phyloP scores from a whole-genome alignment of 2,113 vertebrate genomes.

The Blennius ocellaris region DNA sequence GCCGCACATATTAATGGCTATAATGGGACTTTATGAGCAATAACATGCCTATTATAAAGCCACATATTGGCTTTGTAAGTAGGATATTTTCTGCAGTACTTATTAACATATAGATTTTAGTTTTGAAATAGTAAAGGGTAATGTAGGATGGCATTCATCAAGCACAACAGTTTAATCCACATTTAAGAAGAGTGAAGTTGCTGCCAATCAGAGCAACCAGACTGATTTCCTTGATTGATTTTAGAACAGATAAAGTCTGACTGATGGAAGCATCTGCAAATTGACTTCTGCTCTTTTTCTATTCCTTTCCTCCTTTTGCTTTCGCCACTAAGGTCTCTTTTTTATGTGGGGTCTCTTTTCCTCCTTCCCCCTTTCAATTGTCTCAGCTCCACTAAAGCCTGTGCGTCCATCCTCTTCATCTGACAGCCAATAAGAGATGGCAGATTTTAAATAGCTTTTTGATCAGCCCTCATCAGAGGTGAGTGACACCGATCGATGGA shows the following conservation, averaged over 20 bases:
- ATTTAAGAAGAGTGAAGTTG: background rate
- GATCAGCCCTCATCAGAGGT: constrained; percentile 63
- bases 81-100: too few relatives aligned
- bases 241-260: constrained; percentile 11
- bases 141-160: too few relatives aligned
- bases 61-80: too few relatives aligned
- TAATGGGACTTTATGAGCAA: too few relatives aligned
- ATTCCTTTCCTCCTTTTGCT: background rate
- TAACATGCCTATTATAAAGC: too few relatives aligned
- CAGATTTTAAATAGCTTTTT: constrained; percentile 69
- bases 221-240: constrained; percentile 22
- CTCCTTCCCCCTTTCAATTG: constrained; percentile 17
- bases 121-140: too few relatives aligned
- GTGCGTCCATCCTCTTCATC: constrained; percentile 12
- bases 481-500: constrained; percentile 70
- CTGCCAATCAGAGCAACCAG: constrained; percentile 30
- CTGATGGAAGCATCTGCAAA: constrained; percentile 18
- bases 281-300: constrained; percentile 10
- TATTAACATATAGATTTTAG: too few relatives aligned
- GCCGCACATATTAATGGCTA: too few relatives aligned
- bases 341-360: constrained; percentile 8
- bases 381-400: constrained; percentile 16
- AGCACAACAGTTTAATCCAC: too few relatives aligned
- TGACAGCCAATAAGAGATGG: constrained; percentile 50
- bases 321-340: constrained; percentile 1